phyloP scores from a whole-genome alignment of 2,113 vertebrate genomes.

The Gallinago undulata region DNA sequence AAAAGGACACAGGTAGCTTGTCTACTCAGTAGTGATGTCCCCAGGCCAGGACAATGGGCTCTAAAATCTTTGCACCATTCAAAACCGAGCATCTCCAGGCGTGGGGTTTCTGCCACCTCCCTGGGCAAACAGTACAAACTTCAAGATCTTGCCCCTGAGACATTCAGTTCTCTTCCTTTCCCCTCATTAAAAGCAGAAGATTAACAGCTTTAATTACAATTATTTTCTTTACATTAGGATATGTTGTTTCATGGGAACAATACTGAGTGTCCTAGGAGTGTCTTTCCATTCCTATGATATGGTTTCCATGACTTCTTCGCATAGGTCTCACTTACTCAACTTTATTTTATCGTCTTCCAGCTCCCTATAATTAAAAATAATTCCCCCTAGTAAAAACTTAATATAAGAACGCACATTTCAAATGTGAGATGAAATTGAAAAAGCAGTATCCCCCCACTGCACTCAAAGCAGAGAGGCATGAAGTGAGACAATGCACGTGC shows the following conservation, averaged over 20 bases:
- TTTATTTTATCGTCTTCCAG: conserved; percentile 51
- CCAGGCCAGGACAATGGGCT: background rate
- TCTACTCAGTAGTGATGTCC: background rate
- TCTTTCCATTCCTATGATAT: conserved; percentile 29
- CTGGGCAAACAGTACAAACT: background rate
- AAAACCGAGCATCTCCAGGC: background rate
- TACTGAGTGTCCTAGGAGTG: conserved; percentile 40
- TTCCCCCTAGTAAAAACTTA: conserved; percentile 37
- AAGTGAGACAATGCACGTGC: background rate
- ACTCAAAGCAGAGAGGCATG: fast-evolving
- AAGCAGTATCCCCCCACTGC: background rate
- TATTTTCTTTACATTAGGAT: conserved; percentile 60
- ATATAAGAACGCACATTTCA: conserved; percentile 56
- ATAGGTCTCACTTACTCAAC: conserved; percentile 54
- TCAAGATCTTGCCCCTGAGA: background rate
- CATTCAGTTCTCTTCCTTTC: background rate
- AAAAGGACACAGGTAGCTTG: background rate
- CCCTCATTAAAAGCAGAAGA: conserved; percentile 43
- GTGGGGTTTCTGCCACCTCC: background rate
- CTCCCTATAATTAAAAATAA: conserved; percentile 65
- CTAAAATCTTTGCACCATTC: background rate
- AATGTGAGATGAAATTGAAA: conserved; percentile 6
- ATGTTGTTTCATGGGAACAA: conserved; percentile 33
- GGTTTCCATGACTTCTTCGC: conserved; percentile 51
- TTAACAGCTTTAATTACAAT: conserved; percentile 64